A percentile compares a stretch with the other conserved stretches of the same genome.
phyloP scores from a whole-genome alignment of 1,140 invertebrate species.

The Saccostrea echinata region DNA sequence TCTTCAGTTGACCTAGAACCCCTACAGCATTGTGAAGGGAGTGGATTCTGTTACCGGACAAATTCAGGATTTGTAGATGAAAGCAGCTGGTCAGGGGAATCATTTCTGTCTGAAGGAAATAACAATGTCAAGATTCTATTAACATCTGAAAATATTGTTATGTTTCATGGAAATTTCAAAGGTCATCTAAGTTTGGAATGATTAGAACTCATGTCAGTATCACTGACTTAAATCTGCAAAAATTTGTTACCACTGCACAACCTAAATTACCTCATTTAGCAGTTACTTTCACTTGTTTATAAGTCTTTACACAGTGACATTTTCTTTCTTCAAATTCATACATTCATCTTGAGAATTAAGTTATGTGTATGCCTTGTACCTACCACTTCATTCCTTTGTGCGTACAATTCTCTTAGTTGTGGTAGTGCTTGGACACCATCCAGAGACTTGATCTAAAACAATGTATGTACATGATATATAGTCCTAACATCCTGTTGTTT shows the following conservation, averaged over 20 bases:
- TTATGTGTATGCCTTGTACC: too few species aligned
- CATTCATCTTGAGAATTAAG: too few species aligned
- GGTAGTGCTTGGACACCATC: slow-evolving; percentile 76
- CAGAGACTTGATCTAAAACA: slow-evolving; percentile 58
- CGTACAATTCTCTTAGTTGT: slow-evolving; percentile 73
- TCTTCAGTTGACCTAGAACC: slow-evolving; percentile 63
- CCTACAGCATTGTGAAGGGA: slow-evolving; percentile 66
- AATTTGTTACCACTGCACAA: too few species aligned
- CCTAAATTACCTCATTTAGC: too few species aligned
- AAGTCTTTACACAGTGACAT: too few species aligned
- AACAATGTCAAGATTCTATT: background rate
- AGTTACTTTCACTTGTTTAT: too few species aligned
- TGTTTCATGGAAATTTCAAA: background rate
- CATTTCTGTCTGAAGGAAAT: slow-evolving; percentile 66
- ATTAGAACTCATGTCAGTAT: too few species aligned
- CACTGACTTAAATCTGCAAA: too few species aligned
- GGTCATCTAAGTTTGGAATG: too few species aligned
- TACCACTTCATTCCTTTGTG: slow-evolving; percentile 70
- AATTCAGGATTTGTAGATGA: slow-evolving; percentile 70
- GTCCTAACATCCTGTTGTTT: too few species aligned
- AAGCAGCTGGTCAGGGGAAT: slow-evolving; percentile 72
- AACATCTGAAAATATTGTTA: background rate
- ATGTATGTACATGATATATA: background rate
- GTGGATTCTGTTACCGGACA: slow-evolving; percentile 69
- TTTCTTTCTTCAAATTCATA: too few species aligned